Base-by-base conservation (phyloP, 2,888 invertebrate species). In the Lacanobia oleracea region DNA sequence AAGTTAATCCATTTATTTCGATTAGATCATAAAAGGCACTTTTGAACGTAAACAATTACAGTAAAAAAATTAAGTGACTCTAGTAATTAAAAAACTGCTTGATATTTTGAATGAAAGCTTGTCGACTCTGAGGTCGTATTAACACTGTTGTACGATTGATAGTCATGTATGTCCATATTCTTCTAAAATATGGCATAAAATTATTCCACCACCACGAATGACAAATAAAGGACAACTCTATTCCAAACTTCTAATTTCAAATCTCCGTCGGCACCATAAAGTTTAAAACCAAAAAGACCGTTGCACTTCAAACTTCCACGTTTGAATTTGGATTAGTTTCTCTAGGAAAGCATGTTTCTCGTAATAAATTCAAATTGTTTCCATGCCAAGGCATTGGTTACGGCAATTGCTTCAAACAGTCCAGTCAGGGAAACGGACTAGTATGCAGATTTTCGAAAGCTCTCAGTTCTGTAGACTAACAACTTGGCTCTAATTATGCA, bases 321-420 rank as follows among this genome's bases (percentile, higher is more conserved):
- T 33, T 63, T 57, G 73, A 79, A 83, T 79, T 83, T 65, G 67
- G 79, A 79, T 65, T 67, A 72, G 73, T 67, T 85, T 79, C 70
- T 57, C 43, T 9, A 68, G 84, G 79, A 85, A 80, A 62, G 48
- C 81, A 56, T 60, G 72, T 83, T 83, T 61, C 51, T 65, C 10
- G 72, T 71, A 79, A 75, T 75, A 83, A 79, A 79, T 85, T 75
- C 70, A 79, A 85, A 85, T 83, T 64, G 70, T 85, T 83, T 73
- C 23, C 84, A 83, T 79, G 86, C 50, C 64, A 68, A 50, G 43
- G 75, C 70, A 79, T 79, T 70, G 62, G 61, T 33, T 48, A 71
- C 37, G 72, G 72, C 67, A 80, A 72, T 79, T 56, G 70, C 61
- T 51, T 54, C 62, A 54, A 67, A 70, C 68, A 67, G 65, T 62